phyloP scores from a whole-genome alignment of 2,888 invertebrate genomes.

The Athalia cordata region DNA sequence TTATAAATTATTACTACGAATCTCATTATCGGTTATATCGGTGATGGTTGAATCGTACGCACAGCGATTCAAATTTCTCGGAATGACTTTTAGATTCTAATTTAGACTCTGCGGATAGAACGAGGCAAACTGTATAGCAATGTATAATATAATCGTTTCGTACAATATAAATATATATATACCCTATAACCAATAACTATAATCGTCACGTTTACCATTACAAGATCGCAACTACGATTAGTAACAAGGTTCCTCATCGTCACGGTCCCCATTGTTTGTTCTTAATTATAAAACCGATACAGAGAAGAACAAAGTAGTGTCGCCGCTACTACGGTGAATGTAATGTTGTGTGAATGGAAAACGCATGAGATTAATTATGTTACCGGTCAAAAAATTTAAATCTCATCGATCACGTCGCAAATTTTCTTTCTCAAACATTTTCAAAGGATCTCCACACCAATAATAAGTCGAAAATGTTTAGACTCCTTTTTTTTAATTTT shows the following conservation, averaged over 20 bases:
- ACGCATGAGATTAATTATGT: too few species aligned
- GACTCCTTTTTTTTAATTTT: too few species aligned
- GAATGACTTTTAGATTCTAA: neutral
- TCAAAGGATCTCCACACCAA: neutral
- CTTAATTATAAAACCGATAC: conserved; percentile 62
- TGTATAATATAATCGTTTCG: too few species aligned
- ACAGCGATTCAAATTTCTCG: neutral
- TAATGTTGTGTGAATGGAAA: too few species aligned
- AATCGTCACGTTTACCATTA: conserved; percentile 36
- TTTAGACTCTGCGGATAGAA: neutral
- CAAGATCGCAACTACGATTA: conserved; percentile 56
- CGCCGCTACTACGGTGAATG: neutral
- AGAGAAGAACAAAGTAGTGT: neutral
- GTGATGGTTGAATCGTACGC: neutral
- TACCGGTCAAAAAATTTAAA: neutral
- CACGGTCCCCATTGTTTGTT: conserved; percentile 66
- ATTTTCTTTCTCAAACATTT: neutral
- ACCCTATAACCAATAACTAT: neutral
- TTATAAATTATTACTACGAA: too few species aligned
- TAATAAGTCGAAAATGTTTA: neutral
- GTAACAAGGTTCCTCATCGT: conserved; percentile 53
- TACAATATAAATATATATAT: neutral
- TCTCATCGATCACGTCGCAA: neutral
- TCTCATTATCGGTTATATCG: neutral
- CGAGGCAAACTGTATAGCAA: too few species aligned